Conservation (phyloP, 2,888 invertebrate genomes). For the Agrochola lychnidis region DNA sequence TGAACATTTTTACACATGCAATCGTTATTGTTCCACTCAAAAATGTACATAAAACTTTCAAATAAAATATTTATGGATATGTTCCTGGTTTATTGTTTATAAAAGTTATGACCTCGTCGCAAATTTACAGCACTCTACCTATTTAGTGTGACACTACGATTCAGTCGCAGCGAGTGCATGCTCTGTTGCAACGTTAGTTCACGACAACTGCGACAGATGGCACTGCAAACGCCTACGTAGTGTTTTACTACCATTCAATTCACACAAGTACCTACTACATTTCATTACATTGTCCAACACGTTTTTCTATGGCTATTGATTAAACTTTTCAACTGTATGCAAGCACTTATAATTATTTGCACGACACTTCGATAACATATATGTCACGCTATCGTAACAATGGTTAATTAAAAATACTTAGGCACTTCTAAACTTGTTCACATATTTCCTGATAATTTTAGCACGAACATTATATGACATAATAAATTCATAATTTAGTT, state of each 20-base stretch:
- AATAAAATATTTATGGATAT: not conserved
- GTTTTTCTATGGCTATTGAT: conserved; percentile 30
- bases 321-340: conserved; percentile 37
- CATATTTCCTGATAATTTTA: not conserved
- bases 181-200: conserved; percentile 52
- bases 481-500: conserved; percentile 6
- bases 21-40: not conserved
- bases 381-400: conserved; percentile 27
- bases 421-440: conserved; percentile 15
- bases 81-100: not conserved
- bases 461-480: not conserved
- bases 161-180: conserved; percentile 34
- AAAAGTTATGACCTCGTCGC: not conserved
- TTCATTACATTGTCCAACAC: conserved; percentile 10
- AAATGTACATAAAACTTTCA: not conserved
- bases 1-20: not conserved
- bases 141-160: not conserved
- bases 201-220: conserved; percentile 42
- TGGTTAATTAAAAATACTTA: conserved; percentile 48
- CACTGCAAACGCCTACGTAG: conserved; percentile 23
- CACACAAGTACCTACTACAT: not conserved
- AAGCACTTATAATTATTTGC: conserved; percentile 28
- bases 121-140: conserved; percentile 2
- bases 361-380: conserved; percentile 25
- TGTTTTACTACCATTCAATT: conserved; percentile 8